Base-by-base conservation (phyloP, 2,888 invertebrate genomes). In the Boloria selene region DNA sequence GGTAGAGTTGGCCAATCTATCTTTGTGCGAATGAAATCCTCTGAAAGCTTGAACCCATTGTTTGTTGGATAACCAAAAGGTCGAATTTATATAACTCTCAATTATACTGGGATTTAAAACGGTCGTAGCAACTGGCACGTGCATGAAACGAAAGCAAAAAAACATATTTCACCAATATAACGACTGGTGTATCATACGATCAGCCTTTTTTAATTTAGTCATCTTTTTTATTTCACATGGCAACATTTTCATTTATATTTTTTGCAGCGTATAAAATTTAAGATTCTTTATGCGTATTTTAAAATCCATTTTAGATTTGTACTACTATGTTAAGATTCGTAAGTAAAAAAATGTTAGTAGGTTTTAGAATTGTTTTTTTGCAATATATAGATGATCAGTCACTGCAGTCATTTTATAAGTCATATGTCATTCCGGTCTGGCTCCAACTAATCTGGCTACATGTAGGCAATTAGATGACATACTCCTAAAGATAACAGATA, bases 41-140 rank as follows among this genome's bases (percentile, higher is more conserved):
- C 64, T 60, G 67, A 71, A 73, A 55, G 68, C 67, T 67, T 68
- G 67, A 69, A 64, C 58, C 71, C 61, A 65, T 69, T 69, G 71
- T 68, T 58, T 56, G 68, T 65, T 52, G 68, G 69, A 68, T 70
- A 70, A 70, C 72, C 70, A 61, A 68, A 64, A 64, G 71, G 71
- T 64, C 64, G 69, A 74, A 79, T 83, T 80, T 82, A 74, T 81
- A 82, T 82, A 83, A 80, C 78, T 81, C 81, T 77, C 80, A 82
- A 82, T 83, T 84, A 83, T 70, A 78, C 72, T 72, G 73, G 80
- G 81, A 80, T 81, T 79, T 78, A 78, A 77, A 79, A 76, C 71
- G 74, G 73, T 73, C 68, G 71, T 38, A 38, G 10, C 31, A 38
- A 38, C 31, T 68, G 68, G 72, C 76, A 75, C 75, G 77, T 77